Conservation (phyloP, 2,113 vertebrate genomes). For the Embiotoca jacksoni region DNA sequence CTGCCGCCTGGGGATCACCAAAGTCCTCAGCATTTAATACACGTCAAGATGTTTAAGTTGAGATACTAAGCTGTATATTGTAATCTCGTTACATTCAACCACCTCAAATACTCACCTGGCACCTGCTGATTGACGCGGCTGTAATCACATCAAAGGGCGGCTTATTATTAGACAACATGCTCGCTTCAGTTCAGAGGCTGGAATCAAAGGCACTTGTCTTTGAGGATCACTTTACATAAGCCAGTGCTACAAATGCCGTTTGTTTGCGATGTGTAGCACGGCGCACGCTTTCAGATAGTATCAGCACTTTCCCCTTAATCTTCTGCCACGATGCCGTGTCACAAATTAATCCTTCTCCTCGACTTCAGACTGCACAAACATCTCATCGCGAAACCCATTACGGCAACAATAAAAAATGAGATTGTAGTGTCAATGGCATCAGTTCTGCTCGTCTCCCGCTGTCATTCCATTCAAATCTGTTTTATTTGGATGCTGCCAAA, state of each 20-base stretch:
- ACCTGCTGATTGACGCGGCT: constrained; percentile 64
- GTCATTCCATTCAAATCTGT: constrained; percentile 20
- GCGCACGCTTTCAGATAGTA: constrained; percentile 32
- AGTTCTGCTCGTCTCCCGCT: constrained; percentile 16
- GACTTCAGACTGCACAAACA: constrained; percentile 26
- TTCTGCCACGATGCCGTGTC: constrained; percentile 20
- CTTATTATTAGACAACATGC: constrained; percentile 65
- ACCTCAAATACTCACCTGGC: constrained; percentile 38
- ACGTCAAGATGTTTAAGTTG: neutral
- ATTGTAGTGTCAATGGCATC: constrained; percentile 26
- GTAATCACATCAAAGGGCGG: constrained; percentile 56
- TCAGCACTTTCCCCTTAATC: constrained; percentile 60
- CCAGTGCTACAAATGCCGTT: constrained; percentile 22
- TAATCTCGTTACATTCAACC: constrained; percentile 18
- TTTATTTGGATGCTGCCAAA: constrained; percentile 32
- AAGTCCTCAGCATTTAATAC: neutral
- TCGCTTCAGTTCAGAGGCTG: constrained; percentile 45
- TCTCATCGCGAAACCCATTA: constrained; percentile 37
- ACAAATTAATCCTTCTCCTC: constrained; percentile 46
- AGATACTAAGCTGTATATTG: neutral
- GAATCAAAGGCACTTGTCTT: constrained; percentile 60
- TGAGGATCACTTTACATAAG: constrained; percentile 65
- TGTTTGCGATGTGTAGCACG: constrained; percentile 39
- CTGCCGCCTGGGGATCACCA: too few species aligned
- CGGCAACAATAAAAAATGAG: constrained; percentile 16